Base-by-base conservation (phyloP, 2,113 vertebrate genomes). In the Etheostoma spectabile region DNA sequence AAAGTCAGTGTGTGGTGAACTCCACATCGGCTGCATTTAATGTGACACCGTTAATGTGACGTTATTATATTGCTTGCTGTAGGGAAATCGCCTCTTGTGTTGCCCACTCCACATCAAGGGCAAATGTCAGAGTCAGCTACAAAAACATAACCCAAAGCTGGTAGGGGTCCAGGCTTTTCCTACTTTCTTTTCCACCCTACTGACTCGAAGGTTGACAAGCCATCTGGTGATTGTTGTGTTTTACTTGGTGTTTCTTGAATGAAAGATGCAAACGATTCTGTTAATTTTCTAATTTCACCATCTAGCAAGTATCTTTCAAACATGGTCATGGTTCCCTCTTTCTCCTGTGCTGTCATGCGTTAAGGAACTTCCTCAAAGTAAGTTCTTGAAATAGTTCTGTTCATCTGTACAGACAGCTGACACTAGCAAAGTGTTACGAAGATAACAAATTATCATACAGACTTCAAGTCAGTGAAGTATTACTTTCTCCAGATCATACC, bases 351-450 rank as follows among this genome's bases (percentile, higher is more conserved):
- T 68, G 83, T 92, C 86, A 87, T 77, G 61, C 81, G 85, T 53
- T 66, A 21, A 57, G 53, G 61, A 61, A 89, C 89, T 93, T 93
- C 88, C 89, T 84, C 70, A 86, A 86, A 77, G 18, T 63, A 86
- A 77, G 18, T 63, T 73, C 61, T 53, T 76, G 24, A 84, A 86
- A 64, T 57, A 46, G 33, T 65, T 65, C 11, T 30, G 24, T 77
- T 66, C 14, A 16, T 55, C 53, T 42, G 62, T 18, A 6, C 49
- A 19, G 22, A 62, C 1, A 2, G 35, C 6, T 62, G 19, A 45
- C 22, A 1, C 27, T n/a, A 48, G 48, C 22, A 1, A 1, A 7
- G 11, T 71, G 78, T 70, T 69, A 51, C 38, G 0, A 15, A 38
- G 16, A 51, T 42, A 22, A 14, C 18, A 33, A 24, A 24, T n/a